A percentile compares a stretch with the other conserved stretches of the same genome.
These are phyloP conservation scores for Nannobrachium achirus DNA, from an alignment of 2,113 vertebrate species.

Conservation along the genomic window DNA sequence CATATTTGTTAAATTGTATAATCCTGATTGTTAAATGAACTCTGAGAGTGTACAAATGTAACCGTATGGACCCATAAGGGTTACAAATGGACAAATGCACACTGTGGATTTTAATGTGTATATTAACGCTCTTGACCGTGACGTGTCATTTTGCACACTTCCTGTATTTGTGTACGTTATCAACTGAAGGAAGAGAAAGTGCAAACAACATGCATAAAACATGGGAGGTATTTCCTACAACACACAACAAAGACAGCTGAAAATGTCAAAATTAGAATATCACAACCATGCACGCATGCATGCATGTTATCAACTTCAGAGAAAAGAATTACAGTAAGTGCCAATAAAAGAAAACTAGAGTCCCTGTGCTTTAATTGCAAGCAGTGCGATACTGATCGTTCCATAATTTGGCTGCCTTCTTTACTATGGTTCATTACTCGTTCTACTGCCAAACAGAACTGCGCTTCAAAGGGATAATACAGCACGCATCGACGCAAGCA, in stretches of 20 bases:
- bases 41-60: no score
- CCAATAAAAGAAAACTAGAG: slow-evolving; percentile 44
- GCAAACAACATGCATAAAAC: slow-evolving; percentile 40
- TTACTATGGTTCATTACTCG: slow-evolving; percentile 26
- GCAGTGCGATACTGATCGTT: slow-evolving; percentile 49
- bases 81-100: no score
- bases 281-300: slow-evolving; percentile 22
- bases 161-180: no score
- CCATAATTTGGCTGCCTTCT: slow-evolving; percentile 51
- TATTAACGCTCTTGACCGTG: no score
- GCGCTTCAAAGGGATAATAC: slow-evolving; percentile 49
- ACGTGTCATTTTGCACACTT: no score
- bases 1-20: neutral
- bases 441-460: slow-evolving; percentile 35
- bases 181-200: slow-evolving; percentile 33
- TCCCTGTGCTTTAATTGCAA: slow-evolving; percentile 54
- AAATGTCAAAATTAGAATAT: slow-evolving; percentile 71
- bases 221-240: slow-evolving; percentile 28
- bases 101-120: no score
- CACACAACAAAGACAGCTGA: slow-evolving; percentile 33
- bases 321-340: slow-evolving; percentile 36
- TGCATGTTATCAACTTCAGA: slow-evolving; percentile 49
- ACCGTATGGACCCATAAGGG: no score
- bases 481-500: slow-evolving; percentile 36
- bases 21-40: no score